Conservation (phyloP, 2,888 invertebrate genomes). For the Perdita meconis region DNA sequence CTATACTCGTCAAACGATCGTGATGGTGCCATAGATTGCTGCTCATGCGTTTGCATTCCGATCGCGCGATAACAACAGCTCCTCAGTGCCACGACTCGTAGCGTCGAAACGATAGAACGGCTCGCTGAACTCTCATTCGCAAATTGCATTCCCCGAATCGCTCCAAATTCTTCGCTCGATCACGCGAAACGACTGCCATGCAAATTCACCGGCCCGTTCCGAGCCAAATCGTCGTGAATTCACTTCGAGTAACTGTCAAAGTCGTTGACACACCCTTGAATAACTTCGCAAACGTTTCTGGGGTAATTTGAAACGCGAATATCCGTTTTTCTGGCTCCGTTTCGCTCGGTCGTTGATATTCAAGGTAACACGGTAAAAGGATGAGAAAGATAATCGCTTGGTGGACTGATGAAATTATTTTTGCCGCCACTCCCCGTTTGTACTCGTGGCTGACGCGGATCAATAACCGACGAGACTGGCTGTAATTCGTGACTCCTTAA, state of each 20-base stretch:
- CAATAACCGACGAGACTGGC: conserved; percentile 56
- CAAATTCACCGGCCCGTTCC: conserved; percentile 1
- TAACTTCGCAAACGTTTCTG: not conserved
- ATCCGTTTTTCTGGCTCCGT: too few relatives aligned
- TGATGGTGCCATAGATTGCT: conserved; percentile 12
- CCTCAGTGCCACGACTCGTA: not conserved
- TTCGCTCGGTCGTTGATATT: too few relatives aligned
- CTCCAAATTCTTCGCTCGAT: conserved; percentile 8
- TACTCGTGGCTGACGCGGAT: conserved; percentile 48
- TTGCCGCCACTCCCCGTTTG: conserved; percentile 59
- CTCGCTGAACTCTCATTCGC: not conserved
- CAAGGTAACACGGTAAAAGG: not conserved
- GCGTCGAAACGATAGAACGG: too few relatives aligned
- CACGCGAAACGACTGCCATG: conserved; percentile 14
- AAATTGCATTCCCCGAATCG: conserved; percentile 9
- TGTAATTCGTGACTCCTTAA: conserved; percentile 40
- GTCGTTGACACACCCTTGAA: not conserved
- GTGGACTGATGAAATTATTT: conserved; percentile 51
- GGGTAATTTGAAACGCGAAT: too few relatives aligned
- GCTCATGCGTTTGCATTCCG: conserved; percentile 29
- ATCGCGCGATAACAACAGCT: conserved; percentile 23
- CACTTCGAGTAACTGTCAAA: conserved; percentile 5
- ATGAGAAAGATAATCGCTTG: not conserved
- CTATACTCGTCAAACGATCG: conserved; percentile 22
- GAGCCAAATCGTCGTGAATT: conserved; percentile 1